These are phyloP conservation scores for Brachionus sp. DNA, from an alignment of 1,140 invertebrate genomes.

Conservation along the genomic window DNA sequence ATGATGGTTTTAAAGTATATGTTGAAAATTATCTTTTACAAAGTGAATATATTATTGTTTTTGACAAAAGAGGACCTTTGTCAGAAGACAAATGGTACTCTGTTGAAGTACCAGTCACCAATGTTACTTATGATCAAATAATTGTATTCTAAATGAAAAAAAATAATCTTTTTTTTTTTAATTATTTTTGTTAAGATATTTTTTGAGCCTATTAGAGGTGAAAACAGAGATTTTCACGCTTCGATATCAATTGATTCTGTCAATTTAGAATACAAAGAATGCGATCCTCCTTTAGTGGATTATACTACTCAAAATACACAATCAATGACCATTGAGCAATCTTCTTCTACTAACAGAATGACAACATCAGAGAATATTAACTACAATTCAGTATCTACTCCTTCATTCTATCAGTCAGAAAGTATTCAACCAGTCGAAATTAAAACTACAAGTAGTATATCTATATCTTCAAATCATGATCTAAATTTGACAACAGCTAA, in stretches of 20 bases:
- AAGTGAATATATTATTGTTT: neutral
- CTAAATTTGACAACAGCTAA: neutral
- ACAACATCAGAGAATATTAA: too few relatives aligned
- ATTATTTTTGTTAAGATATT: neutral
- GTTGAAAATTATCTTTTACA: conserved; percentile 19
- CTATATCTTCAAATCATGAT: neutral
- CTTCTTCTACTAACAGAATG: neutral
- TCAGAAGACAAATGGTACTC: conserved; percentile 12
- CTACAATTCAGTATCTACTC: too few relatives aligned
- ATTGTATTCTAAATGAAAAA: neutral
- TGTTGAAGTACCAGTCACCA: neutral
- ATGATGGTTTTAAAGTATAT: conserved; percentile 7
- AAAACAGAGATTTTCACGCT: neutral
- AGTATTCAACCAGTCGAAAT: neutral
- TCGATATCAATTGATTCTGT: conserved; percentile 24
- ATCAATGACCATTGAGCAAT: neutral
- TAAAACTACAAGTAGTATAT: neutral
- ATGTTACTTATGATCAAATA: conserved; percentile 8
- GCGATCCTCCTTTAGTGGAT: neutral
- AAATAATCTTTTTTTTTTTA: neutral
- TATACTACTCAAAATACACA: neutral
- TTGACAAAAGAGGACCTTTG: conserved; percentile 14
- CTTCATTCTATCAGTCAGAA: too few relatives aligned
- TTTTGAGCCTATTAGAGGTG: conserved; percentile 10
- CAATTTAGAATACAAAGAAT: neutral